A percentile compares a stretch with the other conserved stretches of the same genome.
These are phyloP conservation scores for Xanthostigma xanthostigma DNA, from an alignment of 2,888 invertebrate species.

Conservation along the genomic window DNA sequence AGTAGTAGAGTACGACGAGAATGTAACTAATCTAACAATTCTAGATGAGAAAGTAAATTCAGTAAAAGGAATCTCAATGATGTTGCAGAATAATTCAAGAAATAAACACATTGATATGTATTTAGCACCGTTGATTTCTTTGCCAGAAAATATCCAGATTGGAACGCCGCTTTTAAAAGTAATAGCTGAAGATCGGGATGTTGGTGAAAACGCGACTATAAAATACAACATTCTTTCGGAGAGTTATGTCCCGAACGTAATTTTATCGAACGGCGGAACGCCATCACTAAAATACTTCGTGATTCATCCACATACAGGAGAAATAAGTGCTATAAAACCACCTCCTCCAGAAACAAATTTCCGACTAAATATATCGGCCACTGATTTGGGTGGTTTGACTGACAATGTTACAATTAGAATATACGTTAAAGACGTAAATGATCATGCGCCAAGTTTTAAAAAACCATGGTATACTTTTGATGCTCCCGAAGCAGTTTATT, in stretches of 20 bases:
- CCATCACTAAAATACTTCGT: conserved; percentile 48
- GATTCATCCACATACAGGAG: conserved; percentile 61
- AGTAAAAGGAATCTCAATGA: conserved; percentile 6
- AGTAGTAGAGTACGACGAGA: conserved; percentile 45
- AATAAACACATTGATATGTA: background rate
- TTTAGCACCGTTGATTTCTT: conserved; percentile 44
- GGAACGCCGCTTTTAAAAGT: conserved; percentile 54
- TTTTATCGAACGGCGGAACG: conserved; percentile 14
- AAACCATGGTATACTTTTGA: conserved; percentile 74
- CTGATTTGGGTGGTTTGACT: conserved; percentile 58
- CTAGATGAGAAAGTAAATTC: conserved; percentile 24
- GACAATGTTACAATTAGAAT: conserved; percentile 55
- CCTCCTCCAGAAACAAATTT: conserved; percentile 63
- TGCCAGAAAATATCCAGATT: conserved; percentile 57
- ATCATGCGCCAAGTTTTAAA: conserved; percentile 69
- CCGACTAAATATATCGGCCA: conserved; percentile 56
- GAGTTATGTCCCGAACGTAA: conserved; percentile 42
- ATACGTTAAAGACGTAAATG: conserved; percentile 65
- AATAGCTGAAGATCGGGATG: conserved; percentile 57
- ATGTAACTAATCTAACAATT: conserved; percentile 32
- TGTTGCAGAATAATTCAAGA: conserved; percentile 12
- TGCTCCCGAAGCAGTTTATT: conserved; percentile 63
- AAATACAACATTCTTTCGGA: conserved; percentile 57
- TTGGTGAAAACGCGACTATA: conserved; percentile 51
- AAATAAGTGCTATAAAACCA: conserved; percentile 53